Base-by-base conservation (phyloP, 2,113 vertebrate genomes). In the Aix galericulata region DNA sequence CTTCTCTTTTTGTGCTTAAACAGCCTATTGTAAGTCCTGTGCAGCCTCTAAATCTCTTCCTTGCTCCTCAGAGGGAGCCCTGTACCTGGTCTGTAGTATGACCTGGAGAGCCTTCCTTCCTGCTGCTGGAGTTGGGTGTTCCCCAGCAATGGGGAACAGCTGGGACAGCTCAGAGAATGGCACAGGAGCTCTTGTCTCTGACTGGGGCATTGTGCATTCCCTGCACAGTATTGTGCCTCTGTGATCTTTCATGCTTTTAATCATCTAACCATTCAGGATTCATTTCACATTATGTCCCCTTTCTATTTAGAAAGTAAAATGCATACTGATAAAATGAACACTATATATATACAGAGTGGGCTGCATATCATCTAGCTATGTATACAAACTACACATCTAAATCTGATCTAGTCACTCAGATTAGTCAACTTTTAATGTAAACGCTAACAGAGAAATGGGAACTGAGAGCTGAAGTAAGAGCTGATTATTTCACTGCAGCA, bases 1-100 rank as follows among this genome's bases (percentile, higher is more conserved):
- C 38, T 79, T 91, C 25, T 10, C 4, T 36, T 82, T 72, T 17
- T 13, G 22, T 11, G 23, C 2, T 2, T 29, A 88, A 82, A 58
- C 48, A 60, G 25, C 20, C 26, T 5, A 32, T 38, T 64, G 50
- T 13, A 50, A 0, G 0, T 18, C 29, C 4, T 44, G n/a, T 44
- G 20, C 4, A 15, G 6, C 53, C 10, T 53, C 72, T 36, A 76
- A 84, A 72, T 48, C 6, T 48, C 3, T 42, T 50, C 22, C 53
- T 13, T 67, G 5, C 10, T 76, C 52, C 36, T 38, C 7, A 29
- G 50, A 66, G 59, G 8, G 44, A 69, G 7, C 5, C 23, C 20
- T 34, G 6, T 53, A 60, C 4, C 3, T 13, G 58, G 8, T 20
- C 8, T 82, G 7, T 63, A 6, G 29, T 17, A 2, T 48, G 32